Evolutionary conservation across 2,888 invertebrate species (phyloP).

Genomic region (Drosophila hamatofila): DNA sequence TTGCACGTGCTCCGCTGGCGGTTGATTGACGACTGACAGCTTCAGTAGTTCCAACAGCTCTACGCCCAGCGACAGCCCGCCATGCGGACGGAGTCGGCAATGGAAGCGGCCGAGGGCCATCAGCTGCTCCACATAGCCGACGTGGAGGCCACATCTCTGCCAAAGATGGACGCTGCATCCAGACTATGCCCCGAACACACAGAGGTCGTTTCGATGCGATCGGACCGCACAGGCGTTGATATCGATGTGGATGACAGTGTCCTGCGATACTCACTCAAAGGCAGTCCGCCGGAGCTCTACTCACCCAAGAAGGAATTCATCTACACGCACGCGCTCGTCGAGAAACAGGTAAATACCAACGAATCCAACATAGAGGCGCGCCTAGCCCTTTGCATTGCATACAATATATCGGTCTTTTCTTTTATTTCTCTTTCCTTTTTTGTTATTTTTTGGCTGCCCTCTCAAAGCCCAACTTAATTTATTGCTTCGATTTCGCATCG

Average conservation of each 20-base stretch:
- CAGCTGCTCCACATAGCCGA: conserved; percentile 36
- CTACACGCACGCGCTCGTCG: conserved; percentile 74
- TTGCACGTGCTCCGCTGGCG: conserved; percentile 59
- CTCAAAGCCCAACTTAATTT: conserved; percentile 73
- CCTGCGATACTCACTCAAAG: conserved; percentile 79
- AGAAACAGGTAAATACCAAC: conserved; percentile 74
- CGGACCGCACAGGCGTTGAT: conserved; percentile 35
- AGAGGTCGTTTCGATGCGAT: neutral
- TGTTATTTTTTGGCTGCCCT: conserved; percentile 40
- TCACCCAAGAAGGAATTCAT: conserved; percentile 81
- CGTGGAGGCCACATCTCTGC: conserved; percentile 11
- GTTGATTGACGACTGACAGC: conserved; percentile 41
- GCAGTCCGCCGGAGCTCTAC: conserved; percentile 80
- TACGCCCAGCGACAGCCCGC: conserved; percentile 11
- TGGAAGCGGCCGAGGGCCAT: conserved; percentile 28
- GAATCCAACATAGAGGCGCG: neutral
- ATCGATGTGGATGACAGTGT: conserved; percentile 46
- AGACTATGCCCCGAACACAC: conserved; percentile 6
- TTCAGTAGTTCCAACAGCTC: conserved; percentile 9
- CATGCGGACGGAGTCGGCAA: conserved; percentile 35
- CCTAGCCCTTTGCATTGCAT: conserved; percentile 43
- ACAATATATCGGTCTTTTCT: conserved; percentile 17
- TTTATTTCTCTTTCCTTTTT: neutral
- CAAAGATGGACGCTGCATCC: conserved; percentile 1
- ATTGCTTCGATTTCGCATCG: conserved; percentile 78